Evolutionary conservation across 2,797 vertebrate genomes (phyloP).

Genomic region (Epinephelus awoara): DNA sequence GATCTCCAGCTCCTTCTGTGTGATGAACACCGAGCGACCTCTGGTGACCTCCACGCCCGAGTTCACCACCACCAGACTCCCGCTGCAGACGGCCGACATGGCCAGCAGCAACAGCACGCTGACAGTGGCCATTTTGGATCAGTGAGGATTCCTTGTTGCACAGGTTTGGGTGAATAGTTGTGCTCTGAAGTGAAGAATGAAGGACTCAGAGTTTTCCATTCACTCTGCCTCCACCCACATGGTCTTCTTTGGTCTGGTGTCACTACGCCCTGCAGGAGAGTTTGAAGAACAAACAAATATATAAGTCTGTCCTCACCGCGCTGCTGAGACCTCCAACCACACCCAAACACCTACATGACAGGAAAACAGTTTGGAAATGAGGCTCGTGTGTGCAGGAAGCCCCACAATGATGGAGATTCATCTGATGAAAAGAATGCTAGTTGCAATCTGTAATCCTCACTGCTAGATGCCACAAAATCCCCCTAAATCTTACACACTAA

Average conservation of each 20-base stretch:
- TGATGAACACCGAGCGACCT: slow-evolving; percentile 81
- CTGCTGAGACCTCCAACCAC: no score
- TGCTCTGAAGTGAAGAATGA: background rate
- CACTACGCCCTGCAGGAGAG: slow-evolving; percentile 28
- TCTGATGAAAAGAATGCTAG: no score
- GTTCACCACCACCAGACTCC: slow-evolving; percentile 76
- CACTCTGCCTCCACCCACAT: slow-evolving; percentile 11
- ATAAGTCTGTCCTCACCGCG: no score
- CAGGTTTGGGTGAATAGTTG: background rate
- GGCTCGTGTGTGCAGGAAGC: no score
- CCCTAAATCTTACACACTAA: no score
- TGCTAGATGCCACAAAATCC: no score
- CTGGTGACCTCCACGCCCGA: slow-evolving; percentile 72
- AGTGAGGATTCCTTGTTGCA: background rate
- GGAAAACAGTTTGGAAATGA: no score
- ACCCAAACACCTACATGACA: no score
- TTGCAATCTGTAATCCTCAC: no score
- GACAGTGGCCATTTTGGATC: slow-evolving; percentile 49
- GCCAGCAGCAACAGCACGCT: slow-evolving; percentile 38
- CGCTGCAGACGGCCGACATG: slow-evolving; percentile 26
- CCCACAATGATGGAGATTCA: no score
- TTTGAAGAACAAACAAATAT: background rate
- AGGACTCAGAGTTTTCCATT: background rate
- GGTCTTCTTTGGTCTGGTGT: background rate
- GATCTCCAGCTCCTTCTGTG: slow-evolving; percentile 74